Base-by-base conservation (phyloP, 2,797 vertebrate species). In the Gastrophryne carolinensis region DNA sequence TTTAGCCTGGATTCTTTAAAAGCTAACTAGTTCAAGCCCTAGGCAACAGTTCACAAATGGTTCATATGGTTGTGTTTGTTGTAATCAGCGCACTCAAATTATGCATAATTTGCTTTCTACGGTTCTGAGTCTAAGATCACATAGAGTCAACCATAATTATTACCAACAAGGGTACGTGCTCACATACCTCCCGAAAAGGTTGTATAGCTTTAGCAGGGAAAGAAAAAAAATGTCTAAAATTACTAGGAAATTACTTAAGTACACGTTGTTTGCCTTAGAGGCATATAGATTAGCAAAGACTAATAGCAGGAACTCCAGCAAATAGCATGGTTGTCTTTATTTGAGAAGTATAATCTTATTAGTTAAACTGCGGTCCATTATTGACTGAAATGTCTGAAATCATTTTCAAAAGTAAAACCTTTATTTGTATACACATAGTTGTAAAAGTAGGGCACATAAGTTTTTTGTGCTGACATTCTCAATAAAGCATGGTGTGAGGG, bases 91-190 rank as follows among this genome's bases (percentile, higher is more conserved):
- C 73, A 81, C 81, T 87, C 80, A 86, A 86, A 88, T 87, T 85
- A 89, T 75, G 64, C 68, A 80, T 86, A 88, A 89, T 89, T 89
- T 81, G 81, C 77, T 86, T 88, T 86, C 87, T 82, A 84, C 78
- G 58, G 80, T 87, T 84, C 27, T 81, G 84, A 56, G 24, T 83
- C 79, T 77, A 86, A 80, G 84, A 87, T 89, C 82, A 84, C 75
- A 85, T 79, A 73, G 86, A 90, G 81, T 86, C 79, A 86, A 81
- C 65, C 60, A 83, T 85, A 88, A 89, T 90, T 87, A 83, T 78
- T 82, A 81, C 85, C 58, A 86, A 85, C 86, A 85, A 80, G 73
- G 61, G 76, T 81, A 87, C 74, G 80, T 81, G 65, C 81, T 71
- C 63, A 79, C 44, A 72, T 75, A 87, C 79, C n/a, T 47, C 82